phyloP scores from a whole-genome alignment of 2,113 vertebrate species.

The Neoarius graeffei region DNA sequence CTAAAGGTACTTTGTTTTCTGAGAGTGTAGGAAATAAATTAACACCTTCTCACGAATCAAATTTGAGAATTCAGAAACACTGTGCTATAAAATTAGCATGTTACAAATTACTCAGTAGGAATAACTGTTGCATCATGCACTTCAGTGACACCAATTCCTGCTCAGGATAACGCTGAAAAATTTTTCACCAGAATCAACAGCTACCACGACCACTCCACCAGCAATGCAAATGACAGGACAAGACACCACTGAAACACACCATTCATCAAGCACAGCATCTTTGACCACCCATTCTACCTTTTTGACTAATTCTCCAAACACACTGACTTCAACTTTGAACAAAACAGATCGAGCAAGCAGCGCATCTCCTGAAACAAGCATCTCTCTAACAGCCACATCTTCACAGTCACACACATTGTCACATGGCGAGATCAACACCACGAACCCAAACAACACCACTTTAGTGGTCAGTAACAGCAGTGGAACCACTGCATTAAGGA shows the following conservation, averaged over 20 bases:
- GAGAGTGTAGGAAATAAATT: neutral
- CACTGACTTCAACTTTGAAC: neutral
- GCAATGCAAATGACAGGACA: neutral
- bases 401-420: conserved; percentile 16
- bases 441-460: neutral
- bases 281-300: neutral
- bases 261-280: neutral
- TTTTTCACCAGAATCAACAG: neutral
- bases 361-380: neutral
- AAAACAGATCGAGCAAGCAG: neutral
- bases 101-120: neutral
- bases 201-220: no score
- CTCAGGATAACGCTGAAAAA: neutral
- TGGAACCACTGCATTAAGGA: conserved; percentile 6
- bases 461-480: neutral
- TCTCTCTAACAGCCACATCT: neutral
- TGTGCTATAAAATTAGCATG: neutral
- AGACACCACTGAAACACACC: neutral
- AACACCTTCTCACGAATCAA: neutral
- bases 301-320: neutral
- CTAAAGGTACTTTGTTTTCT: no score
- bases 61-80: neutral
- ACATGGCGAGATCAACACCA: neutral
- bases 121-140: neutral
- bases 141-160: neutral